Conservation (phyloP, 2,797 vertebrate species). For the Sebastes vulpes region DNA sequence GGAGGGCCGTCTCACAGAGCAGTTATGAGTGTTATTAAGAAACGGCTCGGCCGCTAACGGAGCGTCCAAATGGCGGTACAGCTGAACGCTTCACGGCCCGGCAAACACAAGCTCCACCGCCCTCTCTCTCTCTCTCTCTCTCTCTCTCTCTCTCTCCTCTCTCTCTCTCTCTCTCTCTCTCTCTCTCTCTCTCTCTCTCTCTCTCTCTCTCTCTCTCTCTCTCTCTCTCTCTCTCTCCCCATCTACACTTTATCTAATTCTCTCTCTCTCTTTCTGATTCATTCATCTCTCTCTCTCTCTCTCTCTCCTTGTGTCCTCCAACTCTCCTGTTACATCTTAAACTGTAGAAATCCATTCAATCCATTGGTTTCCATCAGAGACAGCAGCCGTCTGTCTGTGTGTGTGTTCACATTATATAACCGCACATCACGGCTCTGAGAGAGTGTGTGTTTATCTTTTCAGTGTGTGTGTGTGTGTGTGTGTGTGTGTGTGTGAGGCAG, state of each 20-base stretch:
- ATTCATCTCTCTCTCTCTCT: conserved; percentile 8
- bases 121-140: not conserved
- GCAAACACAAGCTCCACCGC: conserved; percentile 39
- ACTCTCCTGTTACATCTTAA: conserved; percentile 48
- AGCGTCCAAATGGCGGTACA: conserved; percentile 44
- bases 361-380: conserved; percentile 48
- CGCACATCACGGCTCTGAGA: not conserved
- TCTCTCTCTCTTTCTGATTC: conserved; percentile 18
- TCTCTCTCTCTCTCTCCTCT: not conserved
- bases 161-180: conserved; percentile 12
- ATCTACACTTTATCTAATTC: conserved; percentile 31
- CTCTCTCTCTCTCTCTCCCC: too few relatives aligned
- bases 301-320: conserved; percentile 40
- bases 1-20: conserved; percentile 31
- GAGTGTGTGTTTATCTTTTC: conserved; percentile 13
- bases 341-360: conserved; percentile 65
- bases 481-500: conserved; percentile 18
- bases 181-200: not conserved
- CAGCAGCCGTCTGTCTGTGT: not conserved
- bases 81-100: conserved; percentile 58
- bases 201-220: not conserved
- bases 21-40: conserved; percentile 65
- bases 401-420: conserved; percentile 2
- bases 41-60: conserved; percentile 46
- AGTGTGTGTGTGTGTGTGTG: not conserved